phyloP scores from a whole-genome alignment of 1,140 invertebrate species.

The Neelides sp. region DNA sequence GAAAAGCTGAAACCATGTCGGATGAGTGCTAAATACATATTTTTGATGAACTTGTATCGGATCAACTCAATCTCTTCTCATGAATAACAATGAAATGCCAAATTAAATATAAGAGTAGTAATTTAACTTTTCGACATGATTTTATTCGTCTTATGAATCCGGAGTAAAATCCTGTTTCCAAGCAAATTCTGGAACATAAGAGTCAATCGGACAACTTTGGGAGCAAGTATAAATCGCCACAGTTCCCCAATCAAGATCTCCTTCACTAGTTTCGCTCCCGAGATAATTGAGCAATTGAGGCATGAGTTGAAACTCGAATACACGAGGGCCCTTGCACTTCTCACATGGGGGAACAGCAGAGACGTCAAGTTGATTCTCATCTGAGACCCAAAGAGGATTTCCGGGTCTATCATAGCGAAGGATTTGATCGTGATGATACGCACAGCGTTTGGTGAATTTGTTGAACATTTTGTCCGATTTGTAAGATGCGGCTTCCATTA shows the following conservation, averaged over 20 bases:
- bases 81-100: background rate
- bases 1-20: too few relatives aligned
- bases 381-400: slow-evolving; percentile 65
- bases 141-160: slow-evolving; percentile 12
- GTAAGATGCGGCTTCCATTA: slow-evolving; percentile 39
- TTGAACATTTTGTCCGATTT: slow-evolving; percentile 59
- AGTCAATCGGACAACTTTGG: slow-evolving; percentile 52
- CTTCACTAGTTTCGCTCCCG: slow-evolving; percentile 51
- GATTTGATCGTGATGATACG: slow-evolving; percentile 57
- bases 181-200: slow-evolving; percentile 62
- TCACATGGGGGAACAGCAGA: slow-evolving; percentile 58
- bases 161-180: slow-evolving; percentile 73
- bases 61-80: too few relatives aligned
- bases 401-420: slow-evolving; percentile 68
- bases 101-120: background rate
- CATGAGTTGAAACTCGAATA: slow-evolving; percentile 91
- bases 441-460: slow-evolving; percentile 51
- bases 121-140: background rate
- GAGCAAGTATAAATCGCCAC: slow-evolving; percentile 73
- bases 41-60: too few relatives aligned
- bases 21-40: too few relatives aligned
- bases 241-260: slow-evolving; percentile 78
- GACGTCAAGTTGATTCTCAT: slow-evolving; percentile 35
- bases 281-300: slow-evolving; percentile 72
- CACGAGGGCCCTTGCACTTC: slow-evolving; percentile 55